A percentile compares a stretch with the other conserved stretches of the same genome.
These are phyloP conservation scores for Anguilla japonica DNA, from an alignment of 2,113 vertebrate genomes.

Conservation along the genomic window DNA sequence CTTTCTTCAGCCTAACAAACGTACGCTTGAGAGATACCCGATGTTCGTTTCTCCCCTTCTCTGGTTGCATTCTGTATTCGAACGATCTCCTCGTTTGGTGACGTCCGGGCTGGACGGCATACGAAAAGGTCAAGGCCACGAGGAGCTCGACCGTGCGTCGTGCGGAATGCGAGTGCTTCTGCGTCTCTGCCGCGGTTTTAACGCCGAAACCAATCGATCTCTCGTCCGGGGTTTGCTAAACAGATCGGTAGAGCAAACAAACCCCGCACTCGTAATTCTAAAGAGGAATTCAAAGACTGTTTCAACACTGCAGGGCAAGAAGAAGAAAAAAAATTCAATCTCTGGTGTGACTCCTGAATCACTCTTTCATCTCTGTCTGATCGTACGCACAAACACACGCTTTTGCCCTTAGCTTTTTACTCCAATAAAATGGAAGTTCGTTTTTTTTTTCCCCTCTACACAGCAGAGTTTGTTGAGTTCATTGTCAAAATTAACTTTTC, in stretches of 20 bases:
- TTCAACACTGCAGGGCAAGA: background rate
- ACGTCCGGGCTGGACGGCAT: background rate
- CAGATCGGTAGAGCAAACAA: background rate
- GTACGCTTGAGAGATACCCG: too few relatives aligned
- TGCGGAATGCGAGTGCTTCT: background rate
- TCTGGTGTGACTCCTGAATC: background rate
- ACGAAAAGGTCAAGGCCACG: background rate
- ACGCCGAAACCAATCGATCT: background rate
- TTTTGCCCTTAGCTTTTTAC: background rate
- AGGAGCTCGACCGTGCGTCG: background rate
- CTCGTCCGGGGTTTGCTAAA: background rate
- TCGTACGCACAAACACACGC: background rate
- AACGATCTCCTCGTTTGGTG: background rate
- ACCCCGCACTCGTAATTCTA: background rate
- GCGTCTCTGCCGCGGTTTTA: background rate
- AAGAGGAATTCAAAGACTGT: background rate
- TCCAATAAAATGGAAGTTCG: background rate
- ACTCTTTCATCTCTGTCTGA: background rate
- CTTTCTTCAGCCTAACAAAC: too few relatives aligned
- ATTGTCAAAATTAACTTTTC: background rate
- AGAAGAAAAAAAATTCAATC: background rate
- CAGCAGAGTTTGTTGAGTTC: background rate
- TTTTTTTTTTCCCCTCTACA: background rate
- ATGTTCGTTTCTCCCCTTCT: background rate
- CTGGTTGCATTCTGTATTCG: background rate